phyloP scores from a whole-genome alignment of 2,113 vertebrate species.

The Canis aureus region DNA sequence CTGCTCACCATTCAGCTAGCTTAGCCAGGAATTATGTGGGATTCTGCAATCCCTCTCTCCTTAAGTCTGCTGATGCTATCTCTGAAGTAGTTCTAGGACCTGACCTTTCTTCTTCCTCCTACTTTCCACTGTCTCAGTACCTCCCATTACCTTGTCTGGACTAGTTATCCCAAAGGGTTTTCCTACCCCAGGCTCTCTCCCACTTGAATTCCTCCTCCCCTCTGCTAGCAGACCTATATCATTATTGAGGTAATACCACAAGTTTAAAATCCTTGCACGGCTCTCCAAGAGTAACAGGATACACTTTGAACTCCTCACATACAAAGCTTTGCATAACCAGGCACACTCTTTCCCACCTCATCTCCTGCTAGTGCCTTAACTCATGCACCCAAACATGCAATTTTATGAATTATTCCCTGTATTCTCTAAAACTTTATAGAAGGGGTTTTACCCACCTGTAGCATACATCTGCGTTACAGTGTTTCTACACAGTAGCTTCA shows the following conservation, averaged over 20 bases:
- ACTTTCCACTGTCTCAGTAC: neutral
- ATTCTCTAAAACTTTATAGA: neutral
- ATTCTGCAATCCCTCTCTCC: neutral
- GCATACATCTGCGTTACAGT: neutral
- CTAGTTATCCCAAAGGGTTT: constrained; percentile 9
- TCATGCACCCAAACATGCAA: neutral
- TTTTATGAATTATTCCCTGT: neutral
- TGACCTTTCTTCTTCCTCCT: neutral
- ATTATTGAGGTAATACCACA: neutral
- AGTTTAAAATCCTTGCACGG: neutral
- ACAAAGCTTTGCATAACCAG: neutral
- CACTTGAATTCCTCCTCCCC: neutral
- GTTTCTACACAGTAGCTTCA: neutral
- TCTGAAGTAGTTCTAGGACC: neutral
- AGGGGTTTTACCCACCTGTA: too few relatives aligned
- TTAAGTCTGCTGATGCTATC: neutral
- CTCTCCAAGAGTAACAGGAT: neutral
- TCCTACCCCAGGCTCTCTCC: constrained; percentile 6
- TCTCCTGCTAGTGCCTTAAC: neutral
- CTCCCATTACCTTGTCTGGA: constrained; percentile 17
- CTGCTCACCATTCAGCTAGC: neutral
- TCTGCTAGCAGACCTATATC: neutral
- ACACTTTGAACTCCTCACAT: neutral
- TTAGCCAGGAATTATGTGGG: neutral
- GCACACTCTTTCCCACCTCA: neutral